Evolutionary conservation across 2,888 invertebrate genomes (phyloP).

Genomic region (Candidula unifasciata): DNA sequence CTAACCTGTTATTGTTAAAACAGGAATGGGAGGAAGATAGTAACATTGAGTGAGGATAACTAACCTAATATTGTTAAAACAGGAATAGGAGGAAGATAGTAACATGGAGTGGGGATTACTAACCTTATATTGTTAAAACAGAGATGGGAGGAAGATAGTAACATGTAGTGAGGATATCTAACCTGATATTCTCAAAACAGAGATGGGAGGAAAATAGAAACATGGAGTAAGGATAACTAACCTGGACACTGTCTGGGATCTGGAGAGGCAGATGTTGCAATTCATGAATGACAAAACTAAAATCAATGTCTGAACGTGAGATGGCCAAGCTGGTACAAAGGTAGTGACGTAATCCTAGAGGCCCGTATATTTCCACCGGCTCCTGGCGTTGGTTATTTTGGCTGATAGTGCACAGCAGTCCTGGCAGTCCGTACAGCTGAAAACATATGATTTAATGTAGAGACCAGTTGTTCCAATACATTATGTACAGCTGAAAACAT

Average conservation of each 20-base stretch:
- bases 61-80: too few species aligned
- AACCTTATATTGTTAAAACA: too few species aligned
- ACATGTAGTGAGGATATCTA: neutral
- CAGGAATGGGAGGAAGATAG: too few species aligned
- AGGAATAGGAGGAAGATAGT: too few species aligned
- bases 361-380: conserved; percentile 78
- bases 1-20: too few species aligned
- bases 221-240: conserved; percentile 25
- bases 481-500: too few species aligned
- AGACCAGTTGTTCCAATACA: neutral
- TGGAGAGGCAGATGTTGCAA: conserved; percentile 65
- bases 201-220: too few species aligned
- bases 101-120: too few species aligned
- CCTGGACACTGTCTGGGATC: conserved; percentile 65
- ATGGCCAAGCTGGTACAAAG: conserved; percentile 72
- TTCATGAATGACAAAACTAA: conserved; percentile 77
- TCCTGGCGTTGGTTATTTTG: conserved; percentile 67
- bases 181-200: too few species aligned
- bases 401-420: conserved; percentile 78
- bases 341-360: conserved; percentile 76
- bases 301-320: conserved; percentile 75
- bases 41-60: too few species aligned
- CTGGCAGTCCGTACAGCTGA: conserved; percentile 79
- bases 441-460: neutral
- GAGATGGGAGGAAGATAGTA: too few species aligned